phyloP scores from a whole-genome alignment of 1,140 invertebrate species.

The Oedothorax gibbosus region DNA sequence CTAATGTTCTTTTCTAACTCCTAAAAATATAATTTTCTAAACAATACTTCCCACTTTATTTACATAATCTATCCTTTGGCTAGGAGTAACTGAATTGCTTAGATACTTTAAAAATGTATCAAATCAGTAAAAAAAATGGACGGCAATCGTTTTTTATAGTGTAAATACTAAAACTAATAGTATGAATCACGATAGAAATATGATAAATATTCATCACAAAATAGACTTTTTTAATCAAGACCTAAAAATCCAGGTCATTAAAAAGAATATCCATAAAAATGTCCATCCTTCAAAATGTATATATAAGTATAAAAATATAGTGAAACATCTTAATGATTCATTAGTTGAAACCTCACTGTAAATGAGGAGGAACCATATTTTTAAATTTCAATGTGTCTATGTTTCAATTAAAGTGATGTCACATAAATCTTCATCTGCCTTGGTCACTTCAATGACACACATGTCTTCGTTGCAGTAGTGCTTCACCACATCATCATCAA shows the following conservation, averaged over 20 bases:
- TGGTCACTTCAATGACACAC: slow-evolving; percentile 84
- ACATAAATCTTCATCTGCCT: slow-evolving; percentile 68
- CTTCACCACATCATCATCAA: slow-evolving; percentile 98
- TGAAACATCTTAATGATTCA: slow-evolving; percentile 33
- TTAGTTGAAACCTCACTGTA: not conserved
- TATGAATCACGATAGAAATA: not conserved
- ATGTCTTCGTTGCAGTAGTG: slow-evolving; percentile 98
- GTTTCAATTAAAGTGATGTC: slow-evolving; percentile 72
- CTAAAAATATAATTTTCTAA: too few relatives aligned
- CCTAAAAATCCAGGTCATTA: not conserved
- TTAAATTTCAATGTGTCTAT: slow-evolving; percentile 11
- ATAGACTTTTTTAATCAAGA: not conserved
- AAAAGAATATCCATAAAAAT: slow-evolving; percentile 7
- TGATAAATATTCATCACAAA: slow-evolving; percentile 1
- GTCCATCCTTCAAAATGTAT: not conserved
- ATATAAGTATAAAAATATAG: slow-evolving; percentile 27
- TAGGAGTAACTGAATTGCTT: not conserved
- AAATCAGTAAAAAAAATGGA: not conserved
- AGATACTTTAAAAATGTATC: slow-evolving; percentile 3
- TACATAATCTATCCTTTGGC: slow-evolving; percentile 18
- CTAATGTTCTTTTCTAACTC: too few relatives aligned
- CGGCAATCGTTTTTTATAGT: not conserved
- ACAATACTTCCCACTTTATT: not conserved
- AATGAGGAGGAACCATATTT: slow-evolving; percentile 49
- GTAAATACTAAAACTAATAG: not conserved